These are phyloP conservation scores for Irena cyanogastra DNA, from an alignment of 2,113 vertebrate species.

Conservation along the genomic window DNA sequence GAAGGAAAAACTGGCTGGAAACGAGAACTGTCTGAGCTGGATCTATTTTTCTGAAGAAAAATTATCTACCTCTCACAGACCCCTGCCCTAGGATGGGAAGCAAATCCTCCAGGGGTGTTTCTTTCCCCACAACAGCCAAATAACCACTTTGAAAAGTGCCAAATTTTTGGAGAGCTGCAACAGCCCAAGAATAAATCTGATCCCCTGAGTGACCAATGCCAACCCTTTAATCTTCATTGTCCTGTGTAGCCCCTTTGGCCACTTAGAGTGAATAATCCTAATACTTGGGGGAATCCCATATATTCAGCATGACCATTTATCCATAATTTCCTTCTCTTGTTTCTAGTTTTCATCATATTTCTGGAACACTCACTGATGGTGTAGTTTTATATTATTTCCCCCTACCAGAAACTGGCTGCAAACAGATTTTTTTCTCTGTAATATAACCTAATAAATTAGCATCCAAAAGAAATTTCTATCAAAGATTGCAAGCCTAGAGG, in stretches of 20 bases:
- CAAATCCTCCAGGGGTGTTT: background rate
- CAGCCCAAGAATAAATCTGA: background rate
- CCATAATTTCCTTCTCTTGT: background rate
- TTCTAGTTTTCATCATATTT: background rate
- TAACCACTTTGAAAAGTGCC: background rate
- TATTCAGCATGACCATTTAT: background rate
- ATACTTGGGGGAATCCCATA: background rate
- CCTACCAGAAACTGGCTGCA: background rate
- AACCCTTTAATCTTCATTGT: background rate
- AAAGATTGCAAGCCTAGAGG: slow-evolving; percentile 26
- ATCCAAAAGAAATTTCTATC: slow-evolving; percentile 28
- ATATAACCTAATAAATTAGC: slow-evolving; percentile 55
- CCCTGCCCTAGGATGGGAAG: background rate
- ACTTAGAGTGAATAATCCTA: background rate
- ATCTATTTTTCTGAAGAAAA: background rate
- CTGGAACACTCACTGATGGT: background rate
- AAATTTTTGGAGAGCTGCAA: background rate
- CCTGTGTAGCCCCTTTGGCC: background rate
- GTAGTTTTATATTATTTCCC: background rate
- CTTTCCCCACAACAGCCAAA: background rate
- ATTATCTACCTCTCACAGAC: background rate
- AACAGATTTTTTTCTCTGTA: background rate
- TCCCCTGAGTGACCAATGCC: background rate
- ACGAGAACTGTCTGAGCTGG: background rate
- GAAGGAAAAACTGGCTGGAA: background rate